Conservation (phyloP, 2,888 invertebrate genomes). For the Thereva nobilitata region DNA sequence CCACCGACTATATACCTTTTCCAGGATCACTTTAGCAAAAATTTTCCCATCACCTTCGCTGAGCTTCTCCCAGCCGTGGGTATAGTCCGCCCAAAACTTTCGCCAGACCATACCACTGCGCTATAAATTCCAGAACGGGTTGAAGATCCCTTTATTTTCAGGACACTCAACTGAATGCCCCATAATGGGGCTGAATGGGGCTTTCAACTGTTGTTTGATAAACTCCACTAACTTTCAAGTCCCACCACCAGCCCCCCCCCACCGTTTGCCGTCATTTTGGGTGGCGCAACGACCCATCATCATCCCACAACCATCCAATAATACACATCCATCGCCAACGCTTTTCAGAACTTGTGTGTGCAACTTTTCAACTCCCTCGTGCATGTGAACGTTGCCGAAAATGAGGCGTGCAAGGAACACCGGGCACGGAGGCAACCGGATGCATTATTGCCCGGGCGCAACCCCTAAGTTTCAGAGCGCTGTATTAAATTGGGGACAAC, state of each 20-base stretch:
- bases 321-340: conserved; percentile 13
- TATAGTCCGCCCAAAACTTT: not conserved
- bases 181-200: conserved; percentile 30
- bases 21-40: too few relatives aligned
- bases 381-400: not conserved
- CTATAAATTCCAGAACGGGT: conserved; percentile 23
- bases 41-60: too few relatives aligned
- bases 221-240: conserved; percentile 26
- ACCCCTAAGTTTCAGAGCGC: not conserved
- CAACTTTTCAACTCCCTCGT: conserved; percentile 14
- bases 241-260: not conserved
- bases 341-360: not conserved
- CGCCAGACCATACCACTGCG: not conserved
- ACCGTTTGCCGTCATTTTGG: too few relatives aligned
- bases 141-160: conserved; percentile 19
- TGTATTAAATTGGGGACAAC: not conserved
- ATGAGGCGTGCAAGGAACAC: not conserved
- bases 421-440: not conserved
- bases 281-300: too few relatives aligned
- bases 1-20: conserved; percentile 5
- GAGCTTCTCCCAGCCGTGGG: too few relatives aligned
- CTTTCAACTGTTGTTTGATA: conserved; percentile 36
- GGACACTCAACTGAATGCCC: conserved; percentile 33
- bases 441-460: conserved; percentile 2
- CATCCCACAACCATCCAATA: too few relatives aligned